Evolutionary conservation across 2,113 vertebrate species (phyloP), one percentile per base, ranked within the genome.

Genomic region (Crotalus horridus): DNA sequence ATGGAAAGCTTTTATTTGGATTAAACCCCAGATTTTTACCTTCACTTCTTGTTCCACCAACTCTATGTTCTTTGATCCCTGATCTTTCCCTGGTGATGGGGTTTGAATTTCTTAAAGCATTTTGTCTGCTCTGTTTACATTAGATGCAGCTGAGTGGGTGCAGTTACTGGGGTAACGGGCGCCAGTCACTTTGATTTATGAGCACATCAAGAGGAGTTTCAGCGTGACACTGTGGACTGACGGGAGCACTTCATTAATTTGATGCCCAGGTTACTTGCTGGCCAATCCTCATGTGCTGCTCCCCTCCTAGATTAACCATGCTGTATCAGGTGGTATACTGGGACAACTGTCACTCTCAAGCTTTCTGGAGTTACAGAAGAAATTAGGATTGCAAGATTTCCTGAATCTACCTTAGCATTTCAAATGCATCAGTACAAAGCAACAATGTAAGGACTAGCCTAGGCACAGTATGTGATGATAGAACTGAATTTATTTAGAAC

Each of bases 141-240:
- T 98, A 98, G 98, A 97, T 91, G 97, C 98, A 98, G 98, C 97
- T 98, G 98, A 99, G 97, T 97, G 98, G 98, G 98, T 98, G 98
- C 98, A 98, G 98, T 98, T 97, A 98, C 95, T 96, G 96, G 97
- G 98, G 97, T 98, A 99, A 96, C 98, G 98, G 98, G 98, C 95
- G 85, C 97, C 98, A 46, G 97, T 99, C 99, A 98, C 97, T 97
- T 98, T 99, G 99, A 99, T 99, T 97, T 98, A 99, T 99, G 99
- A 99, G 98, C 98, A 98, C 98, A 98, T 99, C 99, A 99, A 98
- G 98, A 98, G 98, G 98, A 98, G 98, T 98, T 98, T 98, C 96
- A 96, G 97, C 97, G 98, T 98, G 98, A 98, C 98, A 98, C 97
- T 96, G 96, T 96, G 95, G 98, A 98, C 98, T 98, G 98, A 98